phyloP scores from a whole-genome alignment of 2,888 invertebrate species.

The Aricia artaxerxes region DNA sequence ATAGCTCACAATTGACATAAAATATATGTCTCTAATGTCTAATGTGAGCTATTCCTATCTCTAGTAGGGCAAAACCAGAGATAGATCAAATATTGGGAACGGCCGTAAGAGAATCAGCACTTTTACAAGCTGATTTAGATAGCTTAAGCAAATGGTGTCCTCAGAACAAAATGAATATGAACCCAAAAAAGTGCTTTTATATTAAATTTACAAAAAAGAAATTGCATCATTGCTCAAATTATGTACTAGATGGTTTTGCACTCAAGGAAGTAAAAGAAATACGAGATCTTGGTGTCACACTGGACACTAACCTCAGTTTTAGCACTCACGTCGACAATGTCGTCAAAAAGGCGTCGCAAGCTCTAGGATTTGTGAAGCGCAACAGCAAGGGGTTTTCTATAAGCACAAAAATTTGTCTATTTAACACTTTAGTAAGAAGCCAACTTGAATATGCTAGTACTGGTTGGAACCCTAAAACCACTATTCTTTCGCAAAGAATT shows the following conservation, averaged over 20 bases:
- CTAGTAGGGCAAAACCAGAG: too few relatives aligned
- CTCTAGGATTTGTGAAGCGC: too few relatives aligned
- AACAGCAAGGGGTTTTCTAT: too few relatives aligned
- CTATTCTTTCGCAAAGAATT: not conserved
- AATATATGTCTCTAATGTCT: too few relatives aligned
- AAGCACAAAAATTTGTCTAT: not conserved
- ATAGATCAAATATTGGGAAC: too few relatives aligned
- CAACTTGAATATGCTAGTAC: not conserved
- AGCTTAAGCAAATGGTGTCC: not conserved
- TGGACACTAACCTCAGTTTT: too few relatives aligned
- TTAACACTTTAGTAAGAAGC: not conserved
- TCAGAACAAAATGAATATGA: not conserved
- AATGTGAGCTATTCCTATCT: too few relatives aligned
- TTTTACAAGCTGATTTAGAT: conserved; percentile 13
- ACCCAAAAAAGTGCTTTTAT: conserved; percentile 22
- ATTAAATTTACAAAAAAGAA: conserved; percentile 21
- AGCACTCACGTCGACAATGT: too few relatives aligned
- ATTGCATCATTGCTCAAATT: not conserved
- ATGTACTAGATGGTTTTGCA: not conserved
- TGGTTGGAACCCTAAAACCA: not conserved
- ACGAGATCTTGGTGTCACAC: too few relatives aligned
- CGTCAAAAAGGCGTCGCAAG: too few relatives aligned
- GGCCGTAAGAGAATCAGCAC: not conserved
- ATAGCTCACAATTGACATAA: too few relatives aligned
- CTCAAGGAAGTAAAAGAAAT: too few relatives aligned